Conservation (phyloP, 2,113 vertebrate genomes). For the Pogonocichla stellata region DNA sequence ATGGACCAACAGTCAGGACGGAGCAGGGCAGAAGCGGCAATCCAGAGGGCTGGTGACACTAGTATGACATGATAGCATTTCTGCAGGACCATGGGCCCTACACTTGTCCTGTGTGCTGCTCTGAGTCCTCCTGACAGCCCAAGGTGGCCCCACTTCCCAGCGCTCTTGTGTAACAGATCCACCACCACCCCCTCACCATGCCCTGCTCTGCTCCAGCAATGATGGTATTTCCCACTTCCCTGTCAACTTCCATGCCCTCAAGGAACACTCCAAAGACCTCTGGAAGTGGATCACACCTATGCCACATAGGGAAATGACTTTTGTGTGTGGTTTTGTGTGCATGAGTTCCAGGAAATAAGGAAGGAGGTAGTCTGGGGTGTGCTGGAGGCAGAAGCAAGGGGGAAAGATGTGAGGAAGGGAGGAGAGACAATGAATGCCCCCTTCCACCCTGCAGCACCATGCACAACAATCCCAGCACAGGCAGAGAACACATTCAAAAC, state of each 20-base stretch:
- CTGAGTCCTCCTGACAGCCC: not conserved
- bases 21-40: not conserved
- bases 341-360: not conserved
- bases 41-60: not conserved
- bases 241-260: not conserved
- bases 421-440: not conserved
- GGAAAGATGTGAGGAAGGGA: not conserved
- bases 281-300: not conserved
- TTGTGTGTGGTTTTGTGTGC: not conserved
- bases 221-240: not conserved
- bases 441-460: not conserved
- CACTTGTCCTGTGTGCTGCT: not conserved
- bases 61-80: not conserved
- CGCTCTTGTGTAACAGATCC: rapidly evolving
- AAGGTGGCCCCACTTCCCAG: not conserved
- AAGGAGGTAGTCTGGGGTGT: not conserved
- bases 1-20: not conserved
- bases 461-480: not conserved
- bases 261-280: not conserved
- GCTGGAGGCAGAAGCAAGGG: not conserved
- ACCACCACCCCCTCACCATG: not conserved
- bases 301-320: rapidly evolving
- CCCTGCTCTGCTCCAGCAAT: not conserved
- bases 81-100: not conserved
- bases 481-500: not conserved